Evolutionary conservation across 2,888 invertebrate genomes (phyloP).

Genomic region (Teleiodes luculella): DNA sequence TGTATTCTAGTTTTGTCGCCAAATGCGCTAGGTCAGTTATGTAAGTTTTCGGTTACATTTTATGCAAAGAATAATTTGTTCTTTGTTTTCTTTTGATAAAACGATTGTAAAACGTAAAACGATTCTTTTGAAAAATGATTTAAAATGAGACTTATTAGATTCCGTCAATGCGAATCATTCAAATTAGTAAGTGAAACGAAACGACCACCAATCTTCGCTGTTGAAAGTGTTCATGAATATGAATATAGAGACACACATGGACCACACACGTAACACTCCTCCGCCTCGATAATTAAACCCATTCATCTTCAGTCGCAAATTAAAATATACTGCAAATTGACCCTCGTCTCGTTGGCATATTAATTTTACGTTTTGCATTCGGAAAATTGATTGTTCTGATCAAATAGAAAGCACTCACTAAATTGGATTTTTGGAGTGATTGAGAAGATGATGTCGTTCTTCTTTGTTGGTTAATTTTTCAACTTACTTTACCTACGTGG

Average conservation of each 20-base stretch:
- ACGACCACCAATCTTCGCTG: not conserved
- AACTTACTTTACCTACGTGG: no score
- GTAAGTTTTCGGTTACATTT: not conserved
- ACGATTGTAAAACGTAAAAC: no score
- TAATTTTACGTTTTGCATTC: not conserved
- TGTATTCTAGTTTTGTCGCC: constrained; percentile 2
- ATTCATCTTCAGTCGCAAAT: not conserved
- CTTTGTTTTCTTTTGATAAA: no score
- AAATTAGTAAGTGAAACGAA: not conserved
- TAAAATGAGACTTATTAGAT: no score
- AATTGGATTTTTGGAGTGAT: no score
- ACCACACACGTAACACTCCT: not conserved
- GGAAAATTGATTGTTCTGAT: not conserved
- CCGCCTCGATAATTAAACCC: not conserved
- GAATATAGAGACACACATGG: not conserved
- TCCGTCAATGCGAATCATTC: no score
- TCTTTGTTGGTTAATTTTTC: no score
- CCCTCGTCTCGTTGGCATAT: not conserved
- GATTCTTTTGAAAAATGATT: no score
- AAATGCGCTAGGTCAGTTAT: constrained; percentile 1
- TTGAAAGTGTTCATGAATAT: not conserved
- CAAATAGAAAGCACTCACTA: no score
- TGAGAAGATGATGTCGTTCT: no score
- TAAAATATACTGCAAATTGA: constrained; percentile 5
- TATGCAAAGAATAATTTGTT: no score